phyloP scores from a whole-genome alignment of 2,797 vertebrate genomes.

The Acipenser oxyrinchus region DNA sequence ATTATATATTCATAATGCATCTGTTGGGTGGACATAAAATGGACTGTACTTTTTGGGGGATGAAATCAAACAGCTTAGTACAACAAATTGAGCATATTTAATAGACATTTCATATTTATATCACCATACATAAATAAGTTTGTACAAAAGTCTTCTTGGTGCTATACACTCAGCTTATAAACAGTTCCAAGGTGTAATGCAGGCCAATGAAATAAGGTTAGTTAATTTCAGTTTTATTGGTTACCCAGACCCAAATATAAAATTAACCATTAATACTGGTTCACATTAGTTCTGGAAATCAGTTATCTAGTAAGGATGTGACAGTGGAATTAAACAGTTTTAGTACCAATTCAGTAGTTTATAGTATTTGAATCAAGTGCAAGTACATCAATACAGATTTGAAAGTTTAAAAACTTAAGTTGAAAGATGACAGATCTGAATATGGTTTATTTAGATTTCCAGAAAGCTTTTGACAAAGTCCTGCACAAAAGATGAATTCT shows the following conservation, averaged over 20 bases:
- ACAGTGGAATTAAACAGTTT: not conserved
- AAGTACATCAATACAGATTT: not conserved
- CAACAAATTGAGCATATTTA: not conserved
- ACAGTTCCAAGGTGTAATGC: not conserved
- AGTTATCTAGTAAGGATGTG: not conserved
- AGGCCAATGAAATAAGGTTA: not conserved
- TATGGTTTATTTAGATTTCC: not conserved
- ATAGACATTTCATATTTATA: not conserved
- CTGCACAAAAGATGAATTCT: no score
- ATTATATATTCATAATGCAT: no score
- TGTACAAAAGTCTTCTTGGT: not conserved
- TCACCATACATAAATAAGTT: not conserved
- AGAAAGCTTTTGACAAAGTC: no score
- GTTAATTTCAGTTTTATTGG: not conserved
- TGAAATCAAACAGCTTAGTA: not conserved
- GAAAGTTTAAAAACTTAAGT: not conserved
- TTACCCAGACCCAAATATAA: not conserved
- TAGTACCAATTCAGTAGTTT: not conserved
- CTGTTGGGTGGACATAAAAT: no score
- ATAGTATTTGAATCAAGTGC: not conserved
- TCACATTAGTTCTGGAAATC: not conserved
- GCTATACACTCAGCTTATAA: not conserved
- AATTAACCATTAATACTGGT: not conserved
- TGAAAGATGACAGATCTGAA: not conserved
- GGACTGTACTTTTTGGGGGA: no score